phyloP scores from a whole-genome alignment of 2,888 invertebrate species.

The Alsophila aescularia region DNA sequence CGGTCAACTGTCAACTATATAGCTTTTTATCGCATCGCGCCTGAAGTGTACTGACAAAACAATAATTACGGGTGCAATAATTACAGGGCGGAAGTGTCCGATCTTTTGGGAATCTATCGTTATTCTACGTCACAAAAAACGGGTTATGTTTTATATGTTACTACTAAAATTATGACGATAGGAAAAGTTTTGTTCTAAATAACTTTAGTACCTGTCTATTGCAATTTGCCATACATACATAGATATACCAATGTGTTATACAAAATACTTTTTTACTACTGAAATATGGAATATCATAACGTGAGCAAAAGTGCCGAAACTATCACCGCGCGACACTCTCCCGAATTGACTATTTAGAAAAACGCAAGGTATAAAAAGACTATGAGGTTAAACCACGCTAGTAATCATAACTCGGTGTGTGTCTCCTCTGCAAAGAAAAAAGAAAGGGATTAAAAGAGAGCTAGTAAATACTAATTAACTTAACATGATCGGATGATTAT shows the following conservation, averaged over 20 bases:
- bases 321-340: slow-evolving; percentile 26
- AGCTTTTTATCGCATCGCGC: no score
- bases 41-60: no score
- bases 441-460: not conserved
- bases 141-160: no score
- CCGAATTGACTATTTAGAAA: slow-evolving; percentile 24
- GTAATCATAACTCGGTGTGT: slow-evolving; percentile 77
- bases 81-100: no score
- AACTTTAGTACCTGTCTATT: not conserved
- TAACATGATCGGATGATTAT: not conserved
- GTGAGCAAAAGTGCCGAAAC: slow-evolving; percentile 21
- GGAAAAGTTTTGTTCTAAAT: no score
- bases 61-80: no score
- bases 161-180: no score
- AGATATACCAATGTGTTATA: not conserved
- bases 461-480: no score
- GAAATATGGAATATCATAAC: slow-evolving; percentile 16
- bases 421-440: slow-evolving; percentile 59
- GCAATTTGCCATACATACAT: not conserved
- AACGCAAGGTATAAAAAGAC: slow-evolving; percentile 18
- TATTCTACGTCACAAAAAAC: no score
- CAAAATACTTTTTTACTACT: not conserved
- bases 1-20: no score
- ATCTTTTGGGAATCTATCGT: no score
- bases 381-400: slow-evolving; percentile 20